Evolutionary conservation across 2,797 vertebrate genomes (phyloP), one percentile per base, ranked within the genome.

Genomic region (Lemur catta): DNA sequence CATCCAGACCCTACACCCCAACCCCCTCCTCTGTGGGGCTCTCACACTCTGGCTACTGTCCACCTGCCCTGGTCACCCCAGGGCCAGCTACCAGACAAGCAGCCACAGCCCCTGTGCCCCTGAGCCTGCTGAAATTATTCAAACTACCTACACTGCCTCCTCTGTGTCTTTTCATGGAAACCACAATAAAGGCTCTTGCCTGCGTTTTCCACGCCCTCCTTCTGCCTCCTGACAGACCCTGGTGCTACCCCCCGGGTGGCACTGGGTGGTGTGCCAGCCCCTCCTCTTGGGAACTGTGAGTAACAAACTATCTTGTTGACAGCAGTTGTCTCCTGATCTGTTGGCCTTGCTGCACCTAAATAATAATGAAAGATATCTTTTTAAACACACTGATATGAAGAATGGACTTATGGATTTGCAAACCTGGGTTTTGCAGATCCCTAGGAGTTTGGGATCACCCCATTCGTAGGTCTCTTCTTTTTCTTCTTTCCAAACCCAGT

Each of bases 181-280:
- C n/a, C 22, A 10, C 8, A 28, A 1, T 0, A 4, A 4, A 71
- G 41, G 26, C 57, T n/a, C 33, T 43, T 33, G 38, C 26, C 48
- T 9, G 6, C 2, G 3, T 43, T 79, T 0, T n/a, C 30, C 33
- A 30, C 9, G 18, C 26, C 10, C 8, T 6, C 41, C 0, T 12
- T 55, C 55, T 59, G 57, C 26, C 75, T 30, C 48, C 48, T 48
- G 55, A 33, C 20, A 18, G 1, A 26, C 6, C 17, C 10, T 38
- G 35, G 26, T 14, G 1, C 75, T 33, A n/a, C 26, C 26, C 57
- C 57, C 26, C 4, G 26, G 22, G 57, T 59, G 57, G 57, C 57
- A 4, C 35, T 71, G 67, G 2, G 0, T 41, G 35, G 35, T 4
- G 1, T 3, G 71, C 35, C 15, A 4, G n/a, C 15, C 24, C 38